Percentiles rank a stretch among this genome's conserved stretches.
Conservation (phyloP, 1,140 invertebrate genomes). For the Lasioglossum albipes region DNA sequence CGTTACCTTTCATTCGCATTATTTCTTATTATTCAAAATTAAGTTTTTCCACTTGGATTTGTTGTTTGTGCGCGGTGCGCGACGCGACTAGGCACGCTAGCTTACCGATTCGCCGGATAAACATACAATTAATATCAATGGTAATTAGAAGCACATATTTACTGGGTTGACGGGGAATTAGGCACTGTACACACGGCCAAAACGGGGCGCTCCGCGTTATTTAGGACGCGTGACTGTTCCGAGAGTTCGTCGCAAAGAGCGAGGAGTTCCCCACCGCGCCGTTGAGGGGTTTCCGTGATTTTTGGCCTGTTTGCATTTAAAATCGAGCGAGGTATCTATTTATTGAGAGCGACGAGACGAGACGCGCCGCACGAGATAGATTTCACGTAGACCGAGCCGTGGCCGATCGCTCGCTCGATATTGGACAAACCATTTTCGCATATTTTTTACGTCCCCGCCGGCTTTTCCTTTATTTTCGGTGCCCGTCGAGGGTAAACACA, state of each 20-base stretch:
- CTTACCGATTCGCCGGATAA: conserved; percentile 8
- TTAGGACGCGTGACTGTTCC: conserved; percentile 28
- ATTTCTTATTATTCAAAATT: too few species aligned
- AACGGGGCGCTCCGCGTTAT: background rate
- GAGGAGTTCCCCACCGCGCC: fast-evolving
- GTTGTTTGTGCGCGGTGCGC: too few species aligned
- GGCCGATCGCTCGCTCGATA: conserved; percentile 30
- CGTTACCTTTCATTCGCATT: too few species aligned
- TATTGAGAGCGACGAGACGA: conserved; percentile 4
- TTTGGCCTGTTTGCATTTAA: conserved; percentile 46
- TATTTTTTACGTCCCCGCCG: background rate
- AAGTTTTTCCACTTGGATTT: too few species aligned
- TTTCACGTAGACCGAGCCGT: conserved; percentile 15
- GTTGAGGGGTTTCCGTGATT: conserved; percentile 21
- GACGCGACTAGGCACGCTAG: too few species aligned
- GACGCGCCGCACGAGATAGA: conserved; percentile 15
- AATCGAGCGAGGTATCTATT: conserved; percentile 45
- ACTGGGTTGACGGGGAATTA: conserved; percentile 22
- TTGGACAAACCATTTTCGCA: conserved; percentile 34
- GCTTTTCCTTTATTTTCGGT: background rate
- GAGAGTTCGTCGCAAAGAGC: conserved; percentile 9
- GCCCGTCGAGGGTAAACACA: conserved; percentile 29
- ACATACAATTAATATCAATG: conserved; percentile 45
- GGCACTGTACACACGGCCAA: conserved; percentile 13
- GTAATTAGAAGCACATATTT: conserved; percentile 47